These are phyloP conservation scores for Morone saxatilis DNA, from an alignment of 2,113 vertebrate species.

Conservation along the genomic window DNA sequence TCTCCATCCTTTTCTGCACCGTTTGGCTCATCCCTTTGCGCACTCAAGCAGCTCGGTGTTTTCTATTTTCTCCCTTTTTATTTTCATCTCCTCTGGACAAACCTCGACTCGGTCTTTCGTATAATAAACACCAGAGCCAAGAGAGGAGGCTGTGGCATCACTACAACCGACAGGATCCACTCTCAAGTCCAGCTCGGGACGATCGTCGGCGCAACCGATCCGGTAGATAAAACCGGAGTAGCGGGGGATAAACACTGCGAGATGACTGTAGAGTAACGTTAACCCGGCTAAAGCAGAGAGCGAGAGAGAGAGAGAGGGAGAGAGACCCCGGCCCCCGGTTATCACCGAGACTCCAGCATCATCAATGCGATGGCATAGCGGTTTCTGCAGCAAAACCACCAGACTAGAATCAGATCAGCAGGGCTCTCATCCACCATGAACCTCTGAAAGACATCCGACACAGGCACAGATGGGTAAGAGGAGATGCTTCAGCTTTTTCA, in stretches of 20 bases:
- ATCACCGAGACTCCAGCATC: conserved; percentile 64
- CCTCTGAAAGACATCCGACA: conserved; percentile 76
- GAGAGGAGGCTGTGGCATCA: conserved; percentile 41
- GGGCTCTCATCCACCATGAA: conserved; percentile 71
- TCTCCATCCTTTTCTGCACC: conserved; percentile 46
- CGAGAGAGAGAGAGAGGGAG: conserved; percentile 2
- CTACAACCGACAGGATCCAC: conserved; percentile 11
- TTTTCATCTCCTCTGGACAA: neutral
- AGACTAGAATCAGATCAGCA: conserved; percentile 53
- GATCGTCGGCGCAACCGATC: conserved; percentile 22
- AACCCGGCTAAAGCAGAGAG: conserved; percentile 13
- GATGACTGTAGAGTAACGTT: conserved; percentile 27
- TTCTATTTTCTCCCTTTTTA: neutral
- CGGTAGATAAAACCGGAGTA: neutral
- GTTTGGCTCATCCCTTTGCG: conserved; percentile 6
- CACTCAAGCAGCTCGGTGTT: neutral
- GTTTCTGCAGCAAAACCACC: conserved; percentile 46
- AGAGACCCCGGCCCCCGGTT: conserved; percentile 19
- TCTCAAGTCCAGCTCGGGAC: conserved; percentile 45
- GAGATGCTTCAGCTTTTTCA: conserved; percentile 14
- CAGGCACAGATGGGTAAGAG: conserved; percentile 84
- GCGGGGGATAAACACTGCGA: neutral
- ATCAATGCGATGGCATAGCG: conserved; percentile 64
- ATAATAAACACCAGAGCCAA: neutral
- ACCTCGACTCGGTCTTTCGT: neutral